A percentile compares a stretch with the other conserved stretches of the same genome.
phyloP scores from a whole-genome alignment of 2,888 invertebrate species.

The Drosophila algonquin region DNA sequence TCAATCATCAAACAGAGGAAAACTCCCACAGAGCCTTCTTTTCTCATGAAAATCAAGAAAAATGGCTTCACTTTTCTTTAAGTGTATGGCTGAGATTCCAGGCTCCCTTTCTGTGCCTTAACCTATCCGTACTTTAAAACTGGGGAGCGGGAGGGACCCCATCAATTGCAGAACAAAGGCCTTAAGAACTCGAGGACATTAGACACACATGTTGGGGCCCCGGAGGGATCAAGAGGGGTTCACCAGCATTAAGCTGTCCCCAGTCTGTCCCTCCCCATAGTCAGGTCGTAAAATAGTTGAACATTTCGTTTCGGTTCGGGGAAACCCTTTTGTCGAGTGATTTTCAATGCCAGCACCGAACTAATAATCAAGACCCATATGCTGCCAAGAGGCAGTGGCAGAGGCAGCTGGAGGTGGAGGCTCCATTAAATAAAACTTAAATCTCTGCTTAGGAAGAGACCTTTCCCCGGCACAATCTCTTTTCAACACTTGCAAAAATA shows the following conservation, averaged over 20 bases:
- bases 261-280: constrained; percentile 6
- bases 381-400: constrained; percentile 10
- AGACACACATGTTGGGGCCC: constrained; percentile 55
- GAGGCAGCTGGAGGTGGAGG: too few relatives aligned
- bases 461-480: constrained; percentile 20
- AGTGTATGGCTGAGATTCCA: background rate
- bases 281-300: constrained; percentile 49
- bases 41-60: background rate
- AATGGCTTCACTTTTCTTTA: background rate
- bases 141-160: background rate
- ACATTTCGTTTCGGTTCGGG: constrained; percentile 15
- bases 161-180: constrained; percentile 43
- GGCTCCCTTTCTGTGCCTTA: background rate
- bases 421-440: constrained; percentile 73
- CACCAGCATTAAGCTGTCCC: background rate
- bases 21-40: too few relatives aligned
- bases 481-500: constrained; percentile 67
- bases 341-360: constrained; percentile 58
- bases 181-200: constrained; percentile 51
- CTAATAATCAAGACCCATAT: constrained; percentile 61
- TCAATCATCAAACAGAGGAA: background rate
- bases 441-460: constrained; percentile 16
- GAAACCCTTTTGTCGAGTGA: constrained; percentile 56
- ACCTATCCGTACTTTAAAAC: constrained; percentile 10
- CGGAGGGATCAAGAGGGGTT: background rate